These are phyloP conservation scores for Anaspis maculata DNA, from an alignment of 2,888 invertebrate genomes.

Conservation along the genomic window DNA sequence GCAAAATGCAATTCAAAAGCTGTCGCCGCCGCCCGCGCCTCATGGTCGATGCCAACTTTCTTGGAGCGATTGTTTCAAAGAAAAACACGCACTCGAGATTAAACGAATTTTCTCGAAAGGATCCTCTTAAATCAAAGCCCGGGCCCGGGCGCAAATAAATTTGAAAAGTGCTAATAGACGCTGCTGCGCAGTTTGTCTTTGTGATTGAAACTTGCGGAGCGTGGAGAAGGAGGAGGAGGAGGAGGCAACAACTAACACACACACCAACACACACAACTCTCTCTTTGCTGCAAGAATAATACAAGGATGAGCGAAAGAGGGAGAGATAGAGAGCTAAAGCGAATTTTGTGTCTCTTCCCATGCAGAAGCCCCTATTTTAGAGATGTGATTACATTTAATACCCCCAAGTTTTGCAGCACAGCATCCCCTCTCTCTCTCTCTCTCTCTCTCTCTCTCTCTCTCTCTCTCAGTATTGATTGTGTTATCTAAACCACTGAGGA, in stretches of 20 bases:
- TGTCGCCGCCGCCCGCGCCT: no score
- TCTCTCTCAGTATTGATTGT: constrained; percentile 11
- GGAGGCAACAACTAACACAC: background rate
- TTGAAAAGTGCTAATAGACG: constrained; percentile 18
- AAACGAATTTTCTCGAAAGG: no score
- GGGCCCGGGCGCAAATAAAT: constrained; percentile 19
- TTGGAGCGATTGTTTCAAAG: constrained; percentile 7
- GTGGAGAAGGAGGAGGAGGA: constrained; percentile 1
- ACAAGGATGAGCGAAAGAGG: constrained; percentile 5
- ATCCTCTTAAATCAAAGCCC: constrained; percentile 19
- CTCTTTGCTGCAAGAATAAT: constrained; percentile 9
- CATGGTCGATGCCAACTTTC: no score
- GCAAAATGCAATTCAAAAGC: no score
- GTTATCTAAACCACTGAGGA: constrained; percentile 16
- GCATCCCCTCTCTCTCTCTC: background rate
- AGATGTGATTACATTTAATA: constrained; percentile 19
- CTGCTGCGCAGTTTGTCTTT: constrained; percentile 16
- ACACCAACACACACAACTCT: background rate
- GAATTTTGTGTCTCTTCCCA: constrained; percentile 15
- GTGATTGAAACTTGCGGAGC: constrained; percentile 9
- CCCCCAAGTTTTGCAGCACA: constrained; percentile 11
- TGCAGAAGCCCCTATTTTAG: constrained; percentile 17
- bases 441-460: no score
- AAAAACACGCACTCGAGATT: constrained; percentile 10
- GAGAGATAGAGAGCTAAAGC: constrained; percentile 3